Conservation (phyloP, 1,140 invertebrate species). For the Nephila pilipes region DNA sequence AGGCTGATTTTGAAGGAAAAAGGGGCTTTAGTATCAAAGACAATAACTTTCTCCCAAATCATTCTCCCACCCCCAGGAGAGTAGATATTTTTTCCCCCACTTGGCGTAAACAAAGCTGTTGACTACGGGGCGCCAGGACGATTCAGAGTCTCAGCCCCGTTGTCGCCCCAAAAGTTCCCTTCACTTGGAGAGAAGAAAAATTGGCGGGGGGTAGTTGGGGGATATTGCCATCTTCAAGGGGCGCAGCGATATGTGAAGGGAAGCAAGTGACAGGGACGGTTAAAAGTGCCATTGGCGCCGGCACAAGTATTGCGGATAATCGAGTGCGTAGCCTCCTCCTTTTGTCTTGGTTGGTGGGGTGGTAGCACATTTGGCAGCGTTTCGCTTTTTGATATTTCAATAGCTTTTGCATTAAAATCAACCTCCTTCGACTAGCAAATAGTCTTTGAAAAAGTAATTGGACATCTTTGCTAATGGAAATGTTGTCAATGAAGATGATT, state of each 20-base stretch:
- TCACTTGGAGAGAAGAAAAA: background rate
- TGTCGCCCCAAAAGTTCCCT: constrained; percentile 51
- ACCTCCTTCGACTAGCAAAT: background rate
- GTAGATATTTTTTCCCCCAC: constrained; percentile 35
- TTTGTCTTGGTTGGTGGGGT: constrained; percentile 6
- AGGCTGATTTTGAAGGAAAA: constrained; percentile 58
- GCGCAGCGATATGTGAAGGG: constrained; percentile 37
- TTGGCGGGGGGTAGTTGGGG: background rate
- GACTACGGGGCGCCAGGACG: constrained; percentile 66
- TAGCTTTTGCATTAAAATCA: constrained; percentile 13
- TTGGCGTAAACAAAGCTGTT: constrained; percentile 71
- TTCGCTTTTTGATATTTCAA: background rate
- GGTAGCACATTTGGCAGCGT: constrained; percentile 29
- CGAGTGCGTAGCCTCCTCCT: constrained; percentile 36
- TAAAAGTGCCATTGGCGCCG: constrained; percentile 69
- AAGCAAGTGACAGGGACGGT: constrained; percentile 64
- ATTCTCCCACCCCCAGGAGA: constrained; percentile 51
- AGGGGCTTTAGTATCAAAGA: constrained; percentile 50
- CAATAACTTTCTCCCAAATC: constrained; percentile 71
- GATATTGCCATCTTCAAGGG: constrained; percentile 40
- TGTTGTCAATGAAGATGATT: too few relatives aligned
- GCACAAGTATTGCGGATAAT: constrained; percentile 69
- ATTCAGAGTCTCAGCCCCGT: constrained; percentile 55
- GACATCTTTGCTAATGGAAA: background rate
- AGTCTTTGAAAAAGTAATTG: background rate